A percentile compares a stretch with the other conserved stretches of the same genome.
These are phyloP conservation scores for Hymenopus coronatus DNA, from an alignment of 2,888 invertebrate species.

Conservation along the genomic window DNA sequence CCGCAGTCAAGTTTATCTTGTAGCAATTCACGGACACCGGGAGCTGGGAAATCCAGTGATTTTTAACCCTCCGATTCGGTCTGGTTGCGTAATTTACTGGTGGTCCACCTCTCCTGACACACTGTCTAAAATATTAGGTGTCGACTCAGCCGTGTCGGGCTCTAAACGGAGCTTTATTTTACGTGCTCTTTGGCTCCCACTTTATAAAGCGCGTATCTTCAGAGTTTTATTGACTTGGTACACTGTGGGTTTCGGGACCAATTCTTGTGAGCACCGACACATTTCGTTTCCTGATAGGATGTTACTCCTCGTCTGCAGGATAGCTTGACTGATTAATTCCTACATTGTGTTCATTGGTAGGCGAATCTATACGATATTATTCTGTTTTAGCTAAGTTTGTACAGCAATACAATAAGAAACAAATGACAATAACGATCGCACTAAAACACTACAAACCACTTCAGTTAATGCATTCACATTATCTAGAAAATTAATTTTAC, in stretches of 20 bases:
- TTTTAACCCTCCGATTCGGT: neutral
- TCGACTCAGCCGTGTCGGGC: neutral
- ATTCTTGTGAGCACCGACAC: neutral
- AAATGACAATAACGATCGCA: no score
- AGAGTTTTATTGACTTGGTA: neutral
- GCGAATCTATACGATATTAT: neutral
- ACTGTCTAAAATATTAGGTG: neutral
- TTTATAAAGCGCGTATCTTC: neutral
- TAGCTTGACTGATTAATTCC: neutral
- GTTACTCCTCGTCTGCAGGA: neutral
- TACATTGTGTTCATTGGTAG: neutral
- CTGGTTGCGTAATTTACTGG: neutral
- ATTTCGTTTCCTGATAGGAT: neutral
- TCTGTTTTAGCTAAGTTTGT: neutral
- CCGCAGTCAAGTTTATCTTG: neutral
- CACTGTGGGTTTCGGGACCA: neutral
- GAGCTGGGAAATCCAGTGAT: neutral
- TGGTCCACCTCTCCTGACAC: neutral
- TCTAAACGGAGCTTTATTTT: neutral
- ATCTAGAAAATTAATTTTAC: no score
- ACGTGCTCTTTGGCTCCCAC: neutral
- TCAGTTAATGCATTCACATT: no score
- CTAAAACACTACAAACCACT: no score
- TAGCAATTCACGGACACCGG: neutral
- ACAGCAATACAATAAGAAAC: no score